These are phyloP conservation scores for Planococcus citri DNA, from an alignment of 1,140 invertebrate genomes.

Conservation along the genomic window DNA sequence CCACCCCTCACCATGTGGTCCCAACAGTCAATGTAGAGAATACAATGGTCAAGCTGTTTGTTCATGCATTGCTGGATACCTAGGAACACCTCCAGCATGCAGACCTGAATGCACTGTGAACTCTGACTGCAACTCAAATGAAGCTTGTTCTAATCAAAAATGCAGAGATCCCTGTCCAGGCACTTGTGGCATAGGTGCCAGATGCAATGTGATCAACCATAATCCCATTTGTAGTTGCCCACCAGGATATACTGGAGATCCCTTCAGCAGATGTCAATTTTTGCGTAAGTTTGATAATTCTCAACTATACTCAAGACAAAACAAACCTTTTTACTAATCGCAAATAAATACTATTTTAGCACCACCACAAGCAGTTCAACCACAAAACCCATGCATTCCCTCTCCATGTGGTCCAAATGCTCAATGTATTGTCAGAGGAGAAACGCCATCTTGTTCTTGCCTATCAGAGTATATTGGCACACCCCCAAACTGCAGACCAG, in stretches of 20 bases:
- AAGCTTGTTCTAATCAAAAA: slow-evolving; percentile 55
- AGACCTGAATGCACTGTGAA: slow-evolving; percentile 61
- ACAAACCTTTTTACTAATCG: not conserved
- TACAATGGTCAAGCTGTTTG: slow-evolving; percentile 49
- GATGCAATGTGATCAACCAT: slow-evolving; percentile 54
- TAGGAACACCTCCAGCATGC: slow-evolving; percentile 56
- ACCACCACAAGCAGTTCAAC: slow-evolving; percentile 27
- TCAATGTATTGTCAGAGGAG: slow-evolving; percentile 45
- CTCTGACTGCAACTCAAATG: slow-evolving; percentile 51
- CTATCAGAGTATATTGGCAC: slow-evolving; percentile 44
- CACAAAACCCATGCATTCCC: slow-evolving; percentile 46
- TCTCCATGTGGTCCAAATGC: slow-evolving; percentile 59
- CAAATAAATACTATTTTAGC: slow-evolving; percentile 24
- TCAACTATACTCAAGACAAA: not conserved
- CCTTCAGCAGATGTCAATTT: slow-evolving; percentile 48
- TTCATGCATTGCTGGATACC: slow-evolving; percentile 48
- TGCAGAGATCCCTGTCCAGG: slow-evolving; percentile 58
- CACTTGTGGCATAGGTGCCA: slow-evolving; percentile 49
- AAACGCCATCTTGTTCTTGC: slow-evolving; percentile 51
- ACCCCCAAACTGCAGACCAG: slow-evolving; percentile 51
- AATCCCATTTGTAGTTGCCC: slow-evolving; percentile 53
- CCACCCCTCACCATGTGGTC: slow-evolving; percentile 42
- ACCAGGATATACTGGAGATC: slow-evolving; percentile 53
- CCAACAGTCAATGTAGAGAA: slow-evolving; percentile 46
- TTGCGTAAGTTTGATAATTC: slow-evolving; percentile 34